These are phyloP conservation scores for Characodon lateralis DNA, from an alignment of 2,797 vertebrate species.

Conservation along the genomic window DNA sequence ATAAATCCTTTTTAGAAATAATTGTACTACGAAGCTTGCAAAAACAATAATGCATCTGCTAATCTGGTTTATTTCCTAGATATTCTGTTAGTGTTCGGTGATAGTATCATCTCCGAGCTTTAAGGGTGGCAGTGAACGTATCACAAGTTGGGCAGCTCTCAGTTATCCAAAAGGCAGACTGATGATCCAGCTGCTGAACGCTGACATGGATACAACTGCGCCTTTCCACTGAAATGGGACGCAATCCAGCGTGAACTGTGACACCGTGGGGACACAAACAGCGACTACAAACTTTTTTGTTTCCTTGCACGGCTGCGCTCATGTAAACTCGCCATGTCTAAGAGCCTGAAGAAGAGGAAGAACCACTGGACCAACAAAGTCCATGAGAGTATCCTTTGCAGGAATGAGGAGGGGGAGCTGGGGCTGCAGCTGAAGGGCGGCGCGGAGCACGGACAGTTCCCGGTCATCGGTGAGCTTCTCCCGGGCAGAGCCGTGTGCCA, in stretches of 20 bases:
- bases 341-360: conserved; percentile 92
- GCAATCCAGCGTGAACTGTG: conserved; percentile 19
- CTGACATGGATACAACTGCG: conserved; percentile 72
- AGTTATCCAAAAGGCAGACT: conserved; percentile 59
- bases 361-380: conserved; percentile 98
- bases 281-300: conserved; percentile 52
- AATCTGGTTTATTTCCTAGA: too few species aligned
- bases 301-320: conserved; percentile 47
- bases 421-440: conserved; percentile 93
- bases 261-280: conserved; percentile 23
- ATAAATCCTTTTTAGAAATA: background rate
- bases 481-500: conserved; percentile 85
- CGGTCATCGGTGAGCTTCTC: conserved; percentile 87
- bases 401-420: conserved; percentile 87
- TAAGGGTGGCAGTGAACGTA: conserved; percentile 36
- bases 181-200: conserved; percentile 76
- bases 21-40: background rate
- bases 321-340: conserved; percentile 89
- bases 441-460: conserved; percentile 95
- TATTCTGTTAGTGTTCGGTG: fast-evolving
- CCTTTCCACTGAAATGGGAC: conserved; percentile 48
- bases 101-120: background rate
- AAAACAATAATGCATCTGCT: background rate
- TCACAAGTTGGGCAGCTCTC: conserved; percentile 69
- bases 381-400: conserved; percentile 90